Percentiles rank a stretch among this genome's conserved stretches.
Conservation (phyloP, 2,797 vertebrate species). For the Halcyon smyrnensis region DNA sequence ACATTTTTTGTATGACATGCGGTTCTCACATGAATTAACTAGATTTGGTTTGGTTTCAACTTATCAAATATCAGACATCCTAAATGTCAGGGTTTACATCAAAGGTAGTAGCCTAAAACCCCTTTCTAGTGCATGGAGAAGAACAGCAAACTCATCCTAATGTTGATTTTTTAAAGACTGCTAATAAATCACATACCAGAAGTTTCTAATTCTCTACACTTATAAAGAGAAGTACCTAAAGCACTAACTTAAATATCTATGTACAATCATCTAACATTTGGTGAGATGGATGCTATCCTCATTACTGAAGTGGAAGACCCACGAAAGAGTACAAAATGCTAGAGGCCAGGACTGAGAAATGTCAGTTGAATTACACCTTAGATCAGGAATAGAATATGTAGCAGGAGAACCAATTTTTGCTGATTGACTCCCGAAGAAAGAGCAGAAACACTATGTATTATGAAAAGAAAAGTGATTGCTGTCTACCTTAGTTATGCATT, state of each 20-base stretch:
- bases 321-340: background rate
- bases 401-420: background rate
- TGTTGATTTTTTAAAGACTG: background rate
- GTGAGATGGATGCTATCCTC: background rate
- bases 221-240: background rate
- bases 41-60: background rate
- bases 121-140: background rate
- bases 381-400: background rate
- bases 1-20: background rate
- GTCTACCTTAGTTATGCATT: background rate
- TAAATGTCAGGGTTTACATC: background rate
- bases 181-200: background rate
- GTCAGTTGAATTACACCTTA: background rate
- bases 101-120: background rate
- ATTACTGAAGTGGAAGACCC: background rate
- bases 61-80: background rate
- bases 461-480: background rate
- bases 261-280: background rate
- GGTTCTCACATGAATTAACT: background rate
- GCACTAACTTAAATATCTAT: background rate
- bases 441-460: background rate
- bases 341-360: background rate
- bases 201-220: background rate
- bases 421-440: background rate
- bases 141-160: background rate